A percentile compares a stretch with the other conserved stretches of the same genome.
Conservation (phyloP, 37 sponge, comb jelly and placozoan species). For the Petrosia ficiformis region DNA sequence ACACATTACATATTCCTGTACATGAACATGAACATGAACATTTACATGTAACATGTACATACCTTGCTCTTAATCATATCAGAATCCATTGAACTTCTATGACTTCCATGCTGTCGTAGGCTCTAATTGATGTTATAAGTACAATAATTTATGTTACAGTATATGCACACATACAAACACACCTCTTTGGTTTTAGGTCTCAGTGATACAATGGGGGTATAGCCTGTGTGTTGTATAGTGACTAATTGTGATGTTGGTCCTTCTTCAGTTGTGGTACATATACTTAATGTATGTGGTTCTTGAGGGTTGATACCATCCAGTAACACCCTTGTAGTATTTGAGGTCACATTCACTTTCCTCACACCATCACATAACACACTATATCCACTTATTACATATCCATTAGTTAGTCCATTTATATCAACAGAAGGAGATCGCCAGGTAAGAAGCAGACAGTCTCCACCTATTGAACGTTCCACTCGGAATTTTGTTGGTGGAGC, state of each 20-base stretch:
- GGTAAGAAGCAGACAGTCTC: constrained; percentile 9
- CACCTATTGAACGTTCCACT: background rate
- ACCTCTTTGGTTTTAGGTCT: too few species aligned
- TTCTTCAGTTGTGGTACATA: constrained; percentile 12
- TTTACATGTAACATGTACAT: too few species aligned
- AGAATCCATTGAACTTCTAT: too few species aligned
- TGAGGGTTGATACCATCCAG: background rate
- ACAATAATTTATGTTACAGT: too few species aligned
- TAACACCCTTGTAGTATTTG: background rate
- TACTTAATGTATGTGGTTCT: background rate
- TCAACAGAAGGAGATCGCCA: constrained; percentile 36
- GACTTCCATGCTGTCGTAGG: too few species aligned
- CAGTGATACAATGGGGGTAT: too few species aligned
- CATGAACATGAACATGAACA: too few species aligned
- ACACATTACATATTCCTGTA: too few species aligned
- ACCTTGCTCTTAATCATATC: too few species aligned
- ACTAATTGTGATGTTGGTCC: background rate
- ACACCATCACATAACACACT: constrained; percentile 14
- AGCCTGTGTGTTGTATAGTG: too few species aligned
- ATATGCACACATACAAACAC: too few species aligned
- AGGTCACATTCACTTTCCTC: background rate
- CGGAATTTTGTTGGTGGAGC: background rate
- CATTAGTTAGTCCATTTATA: constrained; percentile 5
- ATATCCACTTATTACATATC: constrained; percentile 34
- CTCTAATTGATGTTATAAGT: too few species aligned